Conservation (phyloP, 2,113 vertebrate species). For the Gymnogyps californianus region DNA sequence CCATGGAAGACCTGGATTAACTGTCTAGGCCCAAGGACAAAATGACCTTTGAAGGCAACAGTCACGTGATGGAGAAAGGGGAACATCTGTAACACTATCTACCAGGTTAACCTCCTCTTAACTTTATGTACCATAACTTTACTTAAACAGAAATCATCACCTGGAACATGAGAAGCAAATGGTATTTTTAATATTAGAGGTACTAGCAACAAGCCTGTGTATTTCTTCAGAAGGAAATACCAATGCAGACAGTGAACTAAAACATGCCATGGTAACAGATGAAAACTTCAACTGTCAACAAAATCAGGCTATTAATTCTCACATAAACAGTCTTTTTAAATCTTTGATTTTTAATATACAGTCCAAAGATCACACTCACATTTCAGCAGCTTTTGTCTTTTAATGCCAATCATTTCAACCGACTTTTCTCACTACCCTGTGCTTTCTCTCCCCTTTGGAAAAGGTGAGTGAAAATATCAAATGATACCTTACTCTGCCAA, state of each 20-base stretch:
- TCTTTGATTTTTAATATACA: conserved; percentile 28
- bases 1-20: not conserved
- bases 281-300: conserved; percentile 53
- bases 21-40: not conserved
- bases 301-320: conserved; percentile 51
- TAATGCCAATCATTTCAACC: not conserved
- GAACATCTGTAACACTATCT: not conserved
- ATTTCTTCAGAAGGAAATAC: conserved; percentile 29
- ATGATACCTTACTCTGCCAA: conserved; percentile 27
- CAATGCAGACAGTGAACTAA: conserved; percentile 37
- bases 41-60: not conserved
- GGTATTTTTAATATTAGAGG: not conserved
- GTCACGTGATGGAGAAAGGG: not conserved
- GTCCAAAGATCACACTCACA: conserved; percentile 52
- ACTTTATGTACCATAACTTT: not conserved
- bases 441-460: not conserved
- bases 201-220: not conserved
- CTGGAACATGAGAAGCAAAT: conserved; percentile 1
- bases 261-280: conserved; percentile 54
- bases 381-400: conserved; percentile 54
- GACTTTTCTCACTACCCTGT: not conserved
- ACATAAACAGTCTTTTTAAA: conserved; percentile 34
- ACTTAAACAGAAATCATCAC: not conserved
- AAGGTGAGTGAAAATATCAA: conserved; percentile 52
- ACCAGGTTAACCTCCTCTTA: not conserved